Evolutionary conservation across 2,113 vertebrate genomes (phyloP), one percentile per base, ranked within the genome.

Genomic region (Platysternon megacephalum): DNA sequence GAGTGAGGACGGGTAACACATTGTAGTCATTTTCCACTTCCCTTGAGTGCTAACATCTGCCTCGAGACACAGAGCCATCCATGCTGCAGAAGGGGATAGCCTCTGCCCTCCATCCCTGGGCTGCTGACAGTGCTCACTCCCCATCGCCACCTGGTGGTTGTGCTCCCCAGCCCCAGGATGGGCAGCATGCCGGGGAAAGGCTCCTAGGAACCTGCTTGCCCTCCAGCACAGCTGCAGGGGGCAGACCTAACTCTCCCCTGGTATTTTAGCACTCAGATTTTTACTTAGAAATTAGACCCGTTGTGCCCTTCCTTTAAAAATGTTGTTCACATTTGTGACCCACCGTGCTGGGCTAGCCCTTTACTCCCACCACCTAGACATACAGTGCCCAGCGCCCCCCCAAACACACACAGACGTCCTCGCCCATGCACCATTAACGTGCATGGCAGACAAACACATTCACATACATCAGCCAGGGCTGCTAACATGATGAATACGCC

Each of bases 371-470:
- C 65, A 9, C 8, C 6, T n/a, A 10, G 65, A 6, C 65, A 19
- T 68, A n/a, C n/a, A 21, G 8, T 68, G 19, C 65, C 65, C n/a
- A 35, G n/a, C 2, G 28, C 65, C 16, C 10, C 79, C 19, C 24
- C 46, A 28, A 19, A 58, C 79, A 48, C 46, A 3, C 6, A 87
- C 93, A 16, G 6, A 51, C 46, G 0, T 28, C 81, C 52, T 58
- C 10, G 1, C 88, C 91, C 94, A 8, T 87, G 93, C 94, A 3
- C 29, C 2, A 3, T 11, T 91, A 65, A 32, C 46, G 83, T 29
- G 0, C 96, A 94, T 96, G 84, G 95, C 96, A 92, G 88, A 89
- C 24, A 0, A 24, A 82, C 90, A 88, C 85, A 56, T 94, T 93
- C 93, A 87, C 24, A 3, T 58, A 87, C 17, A 1, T 51, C 82